Percentiles rank a stretch among this genome's conserved stretches.
Conservation (phyloP, 2,888 invertebrate species). For the Matsumyia berberina region DNA sequence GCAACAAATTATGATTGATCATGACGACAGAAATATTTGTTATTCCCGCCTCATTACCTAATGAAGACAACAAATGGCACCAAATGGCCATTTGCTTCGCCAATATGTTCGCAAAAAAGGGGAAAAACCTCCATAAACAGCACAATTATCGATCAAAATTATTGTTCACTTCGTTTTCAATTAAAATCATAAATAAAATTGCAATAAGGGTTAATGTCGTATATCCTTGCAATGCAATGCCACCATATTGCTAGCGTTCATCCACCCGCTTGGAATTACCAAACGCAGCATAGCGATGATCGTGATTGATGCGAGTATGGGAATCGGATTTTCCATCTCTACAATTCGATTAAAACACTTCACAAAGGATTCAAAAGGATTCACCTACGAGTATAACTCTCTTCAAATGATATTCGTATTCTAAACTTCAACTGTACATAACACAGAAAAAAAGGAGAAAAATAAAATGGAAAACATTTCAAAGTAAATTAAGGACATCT, state of each 20-base stretch:
- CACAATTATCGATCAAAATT: conserved; percentile 74
- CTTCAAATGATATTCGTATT: conserved; percentile 3
- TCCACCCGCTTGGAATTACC: conserved; percentile 11
- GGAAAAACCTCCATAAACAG: conserved; percentile 50
- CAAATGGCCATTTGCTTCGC: conserved; percentile 6
- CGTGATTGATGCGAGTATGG: conserved; percentile 44
- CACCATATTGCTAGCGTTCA: conserved; percentile 54
- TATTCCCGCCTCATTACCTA: conserved; percentile 59
- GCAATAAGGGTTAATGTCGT: conserved; percentile 56
- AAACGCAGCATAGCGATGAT: conserved; percentile 18
- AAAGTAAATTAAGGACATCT: conserved; percentile 74
- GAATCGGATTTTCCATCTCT: conserved; percentile 34
- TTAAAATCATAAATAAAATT: conserved; percentile 71
- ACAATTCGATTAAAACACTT: conserved; percentile 42
- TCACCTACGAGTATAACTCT: background rate
- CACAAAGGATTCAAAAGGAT: conserved; percentile 26
- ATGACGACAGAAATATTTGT: conserved; percentile 21
- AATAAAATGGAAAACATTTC: conserved; percentile 35
- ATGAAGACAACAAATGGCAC: conserved; percentile 72
- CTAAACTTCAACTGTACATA: conserved; percentile 16
- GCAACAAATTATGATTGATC: conserved; percentile 61
- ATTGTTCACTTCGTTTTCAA: conserved; percentile 73
- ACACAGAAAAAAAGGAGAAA: no score
- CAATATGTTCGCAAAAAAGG: conserved; percentile 21
- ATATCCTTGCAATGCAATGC: conserved; percentile 6